Evolutionary conservation across 1,140 invertebrate genomes (phyloP).

Genomic region (Drosophila seguyi): DNA sequence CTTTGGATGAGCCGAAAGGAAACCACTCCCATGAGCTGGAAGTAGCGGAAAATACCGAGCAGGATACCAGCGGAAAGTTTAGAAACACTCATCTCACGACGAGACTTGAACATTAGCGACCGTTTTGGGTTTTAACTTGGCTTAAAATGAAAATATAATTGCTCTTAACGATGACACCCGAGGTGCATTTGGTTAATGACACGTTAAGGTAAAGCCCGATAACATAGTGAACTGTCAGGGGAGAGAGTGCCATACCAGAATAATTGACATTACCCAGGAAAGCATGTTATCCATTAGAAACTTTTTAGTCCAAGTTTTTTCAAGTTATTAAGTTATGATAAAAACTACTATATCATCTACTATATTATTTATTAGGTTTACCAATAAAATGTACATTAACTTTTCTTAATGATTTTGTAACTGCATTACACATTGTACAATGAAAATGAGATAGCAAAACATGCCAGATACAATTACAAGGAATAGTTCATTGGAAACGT

Average conservation of each 20-base stretch:
- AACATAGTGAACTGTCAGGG: neutral
- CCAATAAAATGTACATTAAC: no score
- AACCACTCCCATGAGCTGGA: constrained; percentile 1
- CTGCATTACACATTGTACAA: constrained; percentile 43
- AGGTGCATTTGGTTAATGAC: constrained; percentile 7
- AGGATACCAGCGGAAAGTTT: constrained; percentile 10
- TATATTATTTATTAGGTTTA: neutral
- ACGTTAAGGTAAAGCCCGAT: neutral
- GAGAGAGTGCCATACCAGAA: neutral
- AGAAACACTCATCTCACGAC: constrained; percentile 6
- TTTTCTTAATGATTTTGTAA: constrained; percentile 17
- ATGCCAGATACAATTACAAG: constrained; percentile 41
- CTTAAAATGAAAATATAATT: constrained; percentile 2
- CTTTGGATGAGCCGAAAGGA: neutral
- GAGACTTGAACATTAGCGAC: neutral
- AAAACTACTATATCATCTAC: neutral
- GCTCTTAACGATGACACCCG: neutral
- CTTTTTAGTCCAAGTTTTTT: neutral
- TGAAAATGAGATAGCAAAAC: constrained; percentile 36
- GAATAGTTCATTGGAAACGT: constrained; percentile 51
- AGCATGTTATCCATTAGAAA: neutral
- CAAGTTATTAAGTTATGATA: neutral
- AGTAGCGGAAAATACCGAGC: neutral
- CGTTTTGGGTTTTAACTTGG: neutral
- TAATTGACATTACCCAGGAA: neutral